A percentile compares a stretch with the other conserved stretches of the same genome.
Evolutionary conservation across 30 jellyfish, hydroid and myxozoan species (phyloP).

Genomic region (Hydra vulgaris): DNA sequence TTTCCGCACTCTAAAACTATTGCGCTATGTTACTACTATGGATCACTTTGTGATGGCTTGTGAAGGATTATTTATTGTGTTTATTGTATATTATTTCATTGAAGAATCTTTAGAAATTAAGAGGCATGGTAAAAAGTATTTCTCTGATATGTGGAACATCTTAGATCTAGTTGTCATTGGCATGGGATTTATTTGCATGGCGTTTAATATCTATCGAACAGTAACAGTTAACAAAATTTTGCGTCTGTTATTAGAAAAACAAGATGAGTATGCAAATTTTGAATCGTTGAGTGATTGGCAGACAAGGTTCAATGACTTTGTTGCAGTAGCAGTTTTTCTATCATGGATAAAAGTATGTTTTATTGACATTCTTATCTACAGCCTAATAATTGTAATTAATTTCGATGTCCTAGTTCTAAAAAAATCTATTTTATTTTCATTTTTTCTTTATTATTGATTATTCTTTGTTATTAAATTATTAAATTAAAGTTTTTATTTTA

Average conservation of each 20-base stretch:
- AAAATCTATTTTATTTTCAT: neutral
- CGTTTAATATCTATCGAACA: conserved; percentile 85
- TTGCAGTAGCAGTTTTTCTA: conserved; percentile 93
- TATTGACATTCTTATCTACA: neutral
- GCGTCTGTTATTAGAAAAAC: conserved; percentile 52
- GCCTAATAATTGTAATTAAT: neutral
- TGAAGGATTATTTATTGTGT: conserved; percentile 77
- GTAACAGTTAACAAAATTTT: conserved; percentile 54
- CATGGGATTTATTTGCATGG: conserved; percentile 87
- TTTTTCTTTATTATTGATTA: neutral
- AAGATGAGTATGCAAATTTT: conserved; percentile 77
- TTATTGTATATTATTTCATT: conserved; percentile 77
- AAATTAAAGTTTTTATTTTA: neutral
- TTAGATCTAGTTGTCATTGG: conserved; percentile 82
- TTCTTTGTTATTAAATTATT: too few species aligned
- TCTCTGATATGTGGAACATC: conserved; percentile 93
- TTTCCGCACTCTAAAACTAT: conserved; percentile 86
- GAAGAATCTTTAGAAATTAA: conserved; percentile 94
- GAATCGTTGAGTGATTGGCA: conserved; percentile 97
- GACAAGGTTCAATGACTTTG: conserved; percentile 73
- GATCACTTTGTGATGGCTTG: conserved; percentile 96
- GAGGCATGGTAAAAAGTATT: conserved; percentile 74
- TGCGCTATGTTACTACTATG: conserved; percentile 85
- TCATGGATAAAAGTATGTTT: conserved; percentile 87
- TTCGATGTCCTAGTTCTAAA: too few species aligned